Base-by-base conservation (phyloP, 2,113 vertebrate species). In the Elephantulus edwardii region DNA sequence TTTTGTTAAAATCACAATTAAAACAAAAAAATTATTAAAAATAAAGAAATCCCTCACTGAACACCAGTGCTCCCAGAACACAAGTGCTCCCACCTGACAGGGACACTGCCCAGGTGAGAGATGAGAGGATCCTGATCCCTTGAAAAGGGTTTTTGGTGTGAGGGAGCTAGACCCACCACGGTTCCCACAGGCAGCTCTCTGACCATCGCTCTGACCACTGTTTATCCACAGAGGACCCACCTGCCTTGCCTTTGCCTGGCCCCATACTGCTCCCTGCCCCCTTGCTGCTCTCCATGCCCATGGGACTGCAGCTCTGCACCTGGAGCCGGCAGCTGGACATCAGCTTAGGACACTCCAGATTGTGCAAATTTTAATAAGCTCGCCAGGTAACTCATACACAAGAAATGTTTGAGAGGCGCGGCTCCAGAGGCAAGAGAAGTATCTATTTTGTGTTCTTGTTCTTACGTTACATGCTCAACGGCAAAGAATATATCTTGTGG, bases 251-350 rank as follows among this genome's bases (percentile, higher is more conserved):
- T 42, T 35, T n/a, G 33, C 44, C 52, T 62, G 19, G 54, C 46
- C 28, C n/a, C 71, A 22, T 6, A 10, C 14, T 56, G 62, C 28
- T 58, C 16, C 28, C 24, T 5, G 28, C 58, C n/a, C 33, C 70
- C 50, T 3, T 1, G 9, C 42, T 7, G 1, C 14, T 33, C 42
- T 46, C 66, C 0, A 0, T 42, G 54, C 8, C 38, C 54, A n/a
- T 13, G 78, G 46, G 5, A 22, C 54, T 19, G 46, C 11, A 14
- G 14, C 14, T 26, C 3, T 58, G n/a, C 48, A 48, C 35, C 13
- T 17, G 68, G 30, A 89, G 28, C 30, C 1, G 7, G 30, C 26
- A 22, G 8, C 44, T 0, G 20, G 16, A 2, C 8, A 28, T 8
- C 54, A 20, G 8, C 0, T 3, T 19, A 28, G 50, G 13, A 16